These are phyloP conservation scores for Limnephilus lunatus DNA, from an alignment of 2,888 invertebrate species.

Conservation along the genomic window DNA sequence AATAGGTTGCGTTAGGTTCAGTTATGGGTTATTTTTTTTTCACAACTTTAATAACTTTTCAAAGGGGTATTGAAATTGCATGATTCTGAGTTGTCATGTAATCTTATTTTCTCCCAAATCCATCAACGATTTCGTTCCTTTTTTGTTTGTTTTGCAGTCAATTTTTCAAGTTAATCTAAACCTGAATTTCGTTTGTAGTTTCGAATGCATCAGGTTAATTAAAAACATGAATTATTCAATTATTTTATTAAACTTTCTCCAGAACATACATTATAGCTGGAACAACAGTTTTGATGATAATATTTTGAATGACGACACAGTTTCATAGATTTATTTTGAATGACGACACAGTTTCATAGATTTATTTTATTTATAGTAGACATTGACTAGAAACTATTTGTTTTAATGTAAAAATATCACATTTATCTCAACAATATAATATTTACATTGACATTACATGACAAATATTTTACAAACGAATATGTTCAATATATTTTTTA, in stretches of 20 bases:
- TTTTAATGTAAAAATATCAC: constrained; percentile 61
- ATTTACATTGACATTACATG: constrained; percentile 34
- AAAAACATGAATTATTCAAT: background rate
- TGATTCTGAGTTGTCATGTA: too few species aligned
- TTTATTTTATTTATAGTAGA: background rate
- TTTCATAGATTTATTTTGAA: background rate
- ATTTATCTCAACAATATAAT: constrained; percentile 47
- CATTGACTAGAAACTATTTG: constrained; percentile 42
- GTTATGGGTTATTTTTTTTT: too few species aligned
- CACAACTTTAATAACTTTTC: too few species aligned
- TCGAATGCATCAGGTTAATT: background rate
- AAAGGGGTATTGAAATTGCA: too few species aligned
- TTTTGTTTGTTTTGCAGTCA: too few species aligned
- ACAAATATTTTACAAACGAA: constrained; percentile 3
- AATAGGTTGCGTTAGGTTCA: too few species aligned
- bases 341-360: constrained; percentile 8
- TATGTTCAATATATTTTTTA: constrained; percentile 25
- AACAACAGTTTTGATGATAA: constrained; percentile 4
- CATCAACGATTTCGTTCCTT: too few species aligned
- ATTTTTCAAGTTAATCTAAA: too few species aligned
- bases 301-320: constrained; percentile 4
- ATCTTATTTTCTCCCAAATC: too few species aligned
- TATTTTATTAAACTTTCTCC: background rate
- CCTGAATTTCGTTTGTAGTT: too few species aligned
- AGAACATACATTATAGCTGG: background rate